A percentile compares a stretch with the other conserved stretches of the same genome.
phyloP scores from a whole-genome alignment of 2,888 invertebrate genomes.

The Nephrotoma flavescens region DNA sequence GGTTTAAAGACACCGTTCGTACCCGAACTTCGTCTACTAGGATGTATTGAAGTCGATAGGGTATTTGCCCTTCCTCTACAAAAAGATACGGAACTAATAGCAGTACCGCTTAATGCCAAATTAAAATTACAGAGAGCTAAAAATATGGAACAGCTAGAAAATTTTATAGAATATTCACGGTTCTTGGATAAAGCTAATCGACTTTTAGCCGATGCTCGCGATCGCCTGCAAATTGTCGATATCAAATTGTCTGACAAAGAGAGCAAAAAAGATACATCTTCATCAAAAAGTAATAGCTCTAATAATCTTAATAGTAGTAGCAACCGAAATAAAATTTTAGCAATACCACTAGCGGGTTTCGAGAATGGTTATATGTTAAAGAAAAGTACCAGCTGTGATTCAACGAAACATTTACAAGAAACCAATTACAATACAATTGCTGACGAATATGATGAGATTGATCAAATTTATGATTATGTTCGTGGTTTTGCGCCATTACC shows the following conservation, averaged over 20 bases:
- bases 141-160: slow-evolving; percentile 66
- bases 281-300: slow-evolving; percentile 22
- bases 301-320: slow-evolving; percentile 20
- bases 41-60: slow-evolving; percentile 69
- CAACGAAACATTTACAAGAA: slow-evolving; percentile 37
- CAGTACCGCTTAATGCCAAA: slow-evolving; percentile 73
- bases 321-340: neutral
- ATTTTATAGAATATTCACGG: slow-evolving; percentile 59
- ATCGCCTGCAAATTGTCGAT: slow-evolving; percentile 66
- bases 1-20: slow-evolving; percentile 73
- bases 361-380: slow-evolving; percentile 55
- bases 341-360: slow-evolving; percentile 21
- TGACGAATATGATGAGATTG: slow-evolving; percentile 89
- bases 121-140: slow-evolving; percentile 69
- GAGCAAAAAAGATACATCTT: slow-evolving; percentile 25
- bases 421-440: slow-evolving; percentile 42
- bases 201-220: slow-evolving; percentile 53
- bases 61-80: slow-evolving; percentile 72
- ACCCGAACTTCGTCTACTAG: slow-evolving; percentile 67
- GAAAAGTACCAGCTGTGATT: slow-evolving; percentile 64
- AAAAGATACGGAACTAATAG: slow-evolving; percentile 64
- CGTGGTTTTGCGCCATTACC: slow-evolving; percentile 84
- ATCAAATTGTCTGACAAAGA: slow-evolving; percentile 58
- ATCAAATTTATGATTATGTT: slow-evolving; percentile 93
- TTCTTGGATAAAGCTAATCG: slow-evolving; percentile 64